A percentile compares a stretch with the other conserved stretches of the same genome.
Conservation (phyloP, 2,888 invertebrate genomes). For the Orthonevra nobilis region DNA sequence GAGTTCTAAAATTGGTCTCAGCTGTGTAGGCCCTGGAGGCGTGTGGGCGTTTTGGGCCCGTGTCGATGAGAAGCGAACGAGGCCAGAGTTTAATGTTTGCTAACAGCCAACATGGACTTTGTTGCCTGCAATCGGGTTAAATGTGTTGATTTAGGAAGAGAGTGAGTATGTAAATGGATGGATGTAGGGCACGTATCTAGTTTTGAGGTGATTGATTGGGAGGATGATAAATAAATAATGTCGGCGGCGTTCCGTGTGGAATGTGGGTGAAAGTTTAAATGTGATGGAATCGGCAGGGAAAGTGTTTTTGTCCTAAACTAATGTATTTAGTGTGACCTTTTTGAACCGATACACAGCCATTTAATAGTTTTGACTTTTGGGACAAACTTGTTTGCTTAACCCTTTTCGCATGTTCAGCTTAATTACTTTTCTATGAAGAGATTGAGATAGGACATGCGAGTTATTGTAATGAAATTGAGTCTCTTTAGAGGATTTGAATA, state of each 20-base stretch:
- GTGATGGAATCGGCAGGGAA: not conserved
- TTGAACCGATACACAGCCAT: too few species aligned
- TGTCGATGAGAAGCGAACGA: not conserved
- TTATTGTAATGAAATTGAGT: too few species aligned
- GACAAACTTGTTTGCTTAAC: too few species aligned
- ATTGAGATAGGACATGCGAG: too few species aligned
- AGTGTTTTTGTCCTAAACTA: too few species aligned
- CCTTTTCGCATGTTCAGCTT: too few species aligned
- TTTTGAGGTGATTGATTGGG: slow-evolving; percentile 22
- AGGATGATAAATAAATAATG: slow-evolving; percentile 29
- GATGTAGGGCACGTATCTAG: slow-evolving; percentile 47
- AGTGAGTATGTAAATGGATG: slow-evolving; percentile 19
- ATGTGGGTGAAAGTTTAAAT: slow-evolving; percentile 10
- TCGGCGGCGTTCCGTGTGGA: too few species aligned
- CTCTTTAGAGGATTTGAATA: too few species aligned
- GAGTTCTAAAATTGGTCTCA: slow-evolving; percentile 61
- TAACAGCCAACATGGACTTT: slow-evolving; percentile 12
- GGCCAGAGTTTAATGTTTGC: slow-evolving; percentile 23
- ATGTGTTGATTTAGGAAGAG: slow-evolving; percentile 51
- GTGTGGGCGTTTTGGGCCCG: not conserved
- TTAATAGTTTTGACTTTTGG: too few species aligned
- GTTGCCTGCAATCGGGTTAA: slow-evolving; percentile 27
- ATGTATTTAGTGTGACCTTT: too few species aligned
- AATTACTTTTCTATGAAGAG: too few species aligned
- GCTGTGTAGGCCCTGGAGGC: slow-evolving; percentile 3